phyloP scores from a whole-genome alignment of 2,888 invertebrate genomes.

The Nomada lathburiana region DNA sequence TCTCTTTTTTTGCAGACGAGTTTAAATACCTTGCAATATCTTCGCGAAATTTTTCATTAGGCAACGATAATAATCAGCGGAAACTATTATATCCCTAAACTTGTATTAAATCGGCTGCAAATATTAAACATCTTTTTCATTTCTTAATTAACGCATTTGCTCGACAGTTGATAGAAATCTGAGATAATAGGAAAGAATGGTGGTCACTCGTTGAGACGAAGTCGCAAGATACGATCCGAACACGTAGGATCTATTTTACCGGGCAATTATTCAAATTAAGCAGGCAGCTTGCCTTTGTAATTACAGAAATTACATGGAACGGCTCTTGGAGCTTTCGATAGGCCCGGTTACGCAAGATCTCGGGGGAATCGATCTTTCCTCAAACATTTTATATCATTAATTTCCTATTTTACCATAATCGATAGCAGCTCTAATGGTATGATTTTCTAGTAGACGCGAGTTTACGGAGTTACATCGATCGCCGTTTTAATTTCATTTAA shows the following conservation, averaged over 20 bases:
- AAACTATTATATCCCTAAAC: background rate
- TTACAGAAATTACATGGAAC: conserved; percentile 38
- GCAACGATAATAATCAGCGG: background rate
- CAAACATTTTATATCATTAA: background rate
- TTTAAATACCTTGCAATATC: background rate
- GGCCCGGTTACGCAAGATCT: conserved; percentile 2
- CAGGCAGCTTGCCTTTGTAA: conserved; percentile 23
- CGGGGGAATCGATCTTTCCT: background rate
- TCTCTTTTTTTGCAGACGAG: background rate
- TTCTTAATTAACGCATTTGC: conserved; percentile 59
- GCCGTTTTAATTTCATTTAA: background rate
- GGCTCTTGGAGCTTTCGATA: conserved; percentile 1
- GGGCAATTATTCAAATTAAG: conserved; percentile 55
- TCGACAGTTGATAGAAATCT: conserved; percentile 51
- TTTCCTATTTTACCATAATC: background rate
- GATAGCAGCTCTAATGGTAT: too few relatives aligned
- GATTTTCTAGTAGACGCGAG: background rate
- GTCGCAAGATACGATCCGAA: conserved; percentile 50
- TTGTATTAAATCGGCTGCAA: background rate
- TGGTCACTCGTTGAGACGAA: conserved; percentile 19
- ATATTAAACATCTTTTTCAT: conserved; percentile 16
- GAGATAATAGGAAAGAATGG: conserved; percentile 41
- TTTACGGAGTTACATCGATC: background rate
- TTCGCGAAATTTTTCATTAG: background rate
- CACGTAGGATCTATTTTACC: conserved; percentile 35